phyloP scores from a whole-genome alignment of 2,797 vertebrate species.

The Triplophysa bombifrons region DNA sequence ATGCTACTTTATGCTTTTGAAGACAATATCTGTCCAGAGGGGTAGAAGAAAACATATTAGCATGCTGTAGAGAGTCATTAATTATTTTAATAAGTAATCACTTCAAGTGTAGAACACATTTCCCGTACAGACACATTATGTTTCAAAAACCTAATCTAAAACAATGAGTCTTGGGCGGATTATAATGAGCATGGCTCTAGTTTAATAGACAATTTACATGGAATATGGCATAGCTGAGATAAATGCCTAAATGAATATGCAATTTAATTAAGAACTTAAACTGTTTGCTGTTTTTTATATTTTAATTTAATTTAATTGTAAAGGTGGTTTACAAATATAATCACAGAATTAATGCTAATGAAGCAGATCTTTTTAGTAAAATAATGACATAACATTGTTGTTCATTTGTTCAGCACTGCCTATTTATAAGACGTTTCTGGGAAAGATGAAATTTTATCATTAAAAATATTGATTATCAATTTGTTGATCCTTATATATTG shows the following conservation, averaged over 20 bases:
- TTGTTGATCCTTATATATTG: too few relatives aligned
- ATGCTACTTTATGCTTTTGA: neutral
- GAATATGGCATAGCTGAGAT: constrained; percentile 12
- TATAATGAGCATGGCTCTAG: neutral
- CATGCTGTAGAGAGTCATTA: neutral
- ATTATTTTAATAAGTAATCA: constrained; percentile 39
- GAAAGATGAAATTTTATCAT: too few relatives aligned
- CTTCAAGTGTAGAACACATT: constrained; percentile 23
- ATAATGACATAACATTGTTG: neutral
- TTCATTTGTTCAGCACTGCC: too few relatives aligned
- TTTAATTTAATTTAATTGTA: neutral
- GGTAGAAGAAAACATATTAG: neutral
- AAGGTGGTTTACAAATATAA: neutral
- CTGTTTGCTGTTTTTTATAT: neutral
- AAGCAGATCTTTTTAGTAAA: neutral
- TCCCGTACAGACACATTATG: constrained; percentile 31
- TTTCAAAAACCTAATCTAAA: constrained; percentile 23
- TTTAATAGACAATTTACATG: constrained; percentile 21
- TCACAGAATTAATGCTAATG: neutral
- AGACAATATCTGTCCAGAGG: neutral
- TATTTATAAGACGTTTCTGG: too few relatives aligned
- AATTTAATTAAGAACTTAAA: constrained; percentile 4
- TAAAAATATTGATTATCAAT: too few relatives aligned
- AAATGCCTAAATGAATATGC: constrained; percentile 14
- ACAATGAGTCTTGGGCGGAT: constrained; percentile 19